Evolutionary conservation across 2,888 invertebrate species (phyloP), one percentile per base, ranked within the genome.

Genomic region (Labia minor): DNA sequence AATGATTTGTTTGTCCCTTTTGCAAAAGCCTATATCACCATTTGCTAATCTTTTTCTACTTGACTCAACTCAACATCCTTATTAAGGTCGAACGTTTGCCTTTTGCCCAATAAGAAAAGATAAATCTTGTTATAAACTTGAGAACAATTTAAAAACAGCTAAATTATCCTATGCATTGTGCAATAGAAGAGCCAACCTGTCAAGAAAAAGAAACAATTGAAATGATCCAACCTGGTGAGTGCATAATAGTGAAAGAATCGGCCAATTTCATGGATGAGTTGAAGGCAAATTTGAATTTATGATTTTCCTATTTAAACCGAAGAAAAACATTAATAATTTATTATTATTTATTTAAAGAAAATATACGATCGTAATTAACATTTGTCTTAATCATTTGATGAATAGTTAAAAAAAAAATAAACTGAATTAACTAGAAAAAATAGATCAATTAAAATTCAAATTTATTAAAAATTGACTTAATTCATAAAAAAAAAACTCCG

Each of bases 231-330:
- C n/a, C 14, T 49, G n/a, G 14, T 49, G 49, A 49, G 49, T 49
- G 49, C 6, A 49, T 49, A 49, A 49, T 49, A 11, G 49, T n/a
- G 49, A 49, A 16, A 49, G 49, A 49, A 49, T 49, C 49, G 49
- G 49, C 49, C 49, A 49, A 49, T 49, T 49, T 49, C 49, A 49
- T 49, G 49, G 49, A 49, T 49, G 49, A 49, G 49, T 49, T 49
- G 49, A 49, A 49, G 14, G 49, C n/a, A 49, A 49, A 49, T 49
- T 49, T 49, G 49, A 49, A 49, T 49, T 49, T 49, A 49, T 49
- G 49, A 49, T n/a, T 49, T 16, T 4, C 14, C 16, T 4, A 49
- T 49, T 49, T 3, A 14, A 49, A 49, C 3, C 3, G 14, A n/a
- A 11, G 49, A 49, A 49, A 49, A 49, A 26, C 26, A 26, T 26